Conservation (phyloP, 2,113 vertebrate genomes). For the Platichthys flesus region DNA sequence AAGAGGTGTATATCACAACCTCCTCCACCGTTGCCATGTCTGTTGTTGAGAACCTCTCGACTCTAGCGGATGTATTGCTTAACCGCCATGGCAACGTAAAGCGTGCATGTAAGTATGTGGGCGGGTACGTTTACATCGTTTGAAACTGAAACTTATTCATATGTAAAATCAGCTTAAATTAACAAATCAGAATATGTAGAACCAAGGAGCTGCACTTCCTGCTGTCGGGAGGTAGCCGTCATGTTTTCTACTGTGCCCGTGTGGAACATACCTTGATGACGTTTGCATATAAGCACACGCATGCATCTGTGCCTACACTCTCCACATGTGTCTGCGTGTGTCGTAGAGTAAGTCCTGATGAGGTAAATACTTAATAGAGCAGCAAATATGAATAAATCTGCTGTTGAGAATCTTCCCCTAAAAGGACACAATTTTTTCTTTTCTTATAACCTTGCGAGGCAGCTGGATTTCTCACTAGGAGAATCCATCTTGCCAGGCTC, state of each 20-base stretch:
- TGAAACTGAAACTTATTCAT: no score
- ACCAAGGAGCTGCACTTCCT: no score
- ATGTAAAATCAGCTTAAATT: no score
- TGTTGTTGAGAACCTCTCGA: no score
- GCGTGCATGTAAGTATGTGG: no score
- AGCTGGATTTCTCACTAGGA: neutral
- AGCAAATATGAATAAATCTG: slow-evolving; percentile 2
- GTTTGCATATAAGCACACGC: neutral
- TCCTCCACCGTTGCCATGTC: no score
- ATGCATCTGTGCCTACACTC: neutral
- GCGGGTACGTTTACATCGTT: no score
- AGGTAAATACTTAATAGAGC: neutral
- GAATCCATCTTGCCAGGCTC: neutral
- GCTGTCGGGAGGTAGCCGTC: neutral
- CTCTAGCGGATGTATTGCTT: no score
- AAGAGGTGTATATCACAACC: no score
- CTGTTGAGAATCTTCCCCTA: neutral
- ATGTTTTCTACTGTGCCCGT: neutral
- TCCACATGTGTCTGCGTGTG: neutral
- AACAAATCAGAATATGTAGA: no score
- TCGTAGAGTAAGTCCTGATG: neutral
- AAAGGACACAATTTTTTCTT: neutral
- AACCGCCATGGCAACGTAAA: no score
- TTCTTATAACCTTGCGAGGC: neutral
- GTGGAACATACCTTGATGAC: neutral